These are phyloP conservation scores for Pachypsylla venusta DNA, from an alignment of 1,140 invertebrate species.

Conservation along the genomic window DNA sequence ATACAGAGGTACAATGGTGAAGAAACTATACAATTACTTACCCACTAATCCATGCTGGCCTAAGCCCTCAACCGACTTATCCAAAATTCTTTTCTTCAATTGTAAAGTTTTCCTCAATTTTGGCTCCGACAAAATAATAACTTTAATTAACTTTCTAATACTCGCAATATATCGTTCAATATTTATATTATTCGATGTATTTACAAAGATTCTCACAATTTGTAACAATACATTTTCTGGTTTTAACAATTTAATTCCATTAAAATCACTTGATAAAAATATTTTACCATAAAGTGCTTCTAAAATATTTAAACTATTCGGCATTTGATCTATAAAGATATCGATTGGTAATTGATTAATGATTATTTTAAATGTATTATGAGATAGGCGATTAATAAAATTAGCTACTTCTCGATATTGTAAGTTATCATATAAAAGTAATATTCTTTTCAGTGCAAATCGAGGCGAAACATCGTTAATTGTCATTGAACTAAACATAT, in stretches of 20 bases:
- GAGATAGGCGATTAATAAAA: slow-evolving; percentile 40
- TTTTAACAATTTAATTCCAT: slow-evolving; percentile 35
- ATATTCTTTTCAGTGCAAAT: slow-evolving; percentile 35
- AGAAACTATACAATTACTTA: slow-evolving; percentile 15
- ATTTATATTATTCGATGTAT: slow-evolving; percentile 29
- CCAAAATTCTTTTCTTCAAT: slow-evolving; percentile 50
- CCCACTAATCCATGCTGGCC: slow-evolving; percentile 71
- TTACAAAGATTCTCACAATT: slow-evolving; percentile 60
- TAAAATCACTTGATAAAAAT: slow-evolving; percentile 32
- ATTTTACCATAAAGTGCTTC: slow-evolving; percentile 70
- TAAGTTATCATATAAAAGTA: slow-evolving; percentile 37
- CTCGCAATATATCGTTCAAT: slow-evolving; percentile 34
- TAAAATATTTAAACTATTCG: slow-evolving; percentile 65
- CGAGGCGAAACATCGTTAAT: slow-evolving; percentile 38
- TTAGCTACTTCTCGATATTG: slow-evolving; percentile 39
- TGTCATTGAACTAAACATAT: slow-evolving; percentile 34
- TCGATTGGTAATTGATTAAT: slow-evolving; percentile 58
- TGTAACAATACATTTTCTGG: slow-evolving; percentile 64
- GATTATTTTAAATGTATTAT: slow-evolving; percentile 37
- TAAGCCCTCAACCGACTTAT: slow-evolving; percentile 68
- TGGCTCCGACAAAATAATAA: slow-evolving; percentile 35
- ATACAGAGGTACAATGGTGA: no score
- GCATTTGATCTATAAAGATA: slow-evolving; percentile 69
- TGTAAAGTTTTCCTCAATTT: slow-evolving; percentile 41
- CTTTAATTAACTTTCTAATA: slow-evolving; percentile 39